Base-by-base conservation (phyloP, 2,797 vertebrate species). In the Enteromius treurensis region DNA sequence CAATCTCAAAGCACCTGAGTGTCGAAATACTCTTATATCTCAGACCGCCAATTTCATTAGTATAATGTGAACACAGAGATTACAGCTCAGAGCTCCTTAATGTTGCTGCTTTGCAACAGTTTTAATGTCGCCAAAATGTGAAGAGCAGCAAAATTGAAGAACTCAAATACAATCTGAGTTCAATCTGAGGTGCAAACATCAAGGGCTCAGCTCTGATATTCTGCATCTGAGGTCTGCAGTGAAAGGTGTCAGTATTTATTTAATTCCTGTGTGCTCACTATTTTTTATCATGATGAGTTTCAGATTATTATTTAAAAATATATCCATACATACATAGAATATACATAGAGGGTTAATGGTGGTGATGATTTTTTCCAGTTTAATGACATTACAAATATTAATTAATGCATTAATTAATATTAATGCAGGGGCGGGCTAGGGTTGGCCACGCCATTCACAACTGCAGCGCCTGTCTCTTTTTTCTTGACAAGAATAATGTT, bases 221-320 rank as follows among this genome's bases (percentile, higher is more conserved):
- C 51, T 73, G 67, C 21, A 88, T 89, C 23, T 90, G 89, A 87
- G 89, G 89, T 89, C 87, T 83, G 23, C 4, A 11, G 23, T 60
- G 11, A 26, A 26, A 60, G n/a, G 4, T 1, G 4, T 11, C 58
- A 26, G 23, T 60, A 26, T 14, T 60, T 23, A 14, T 5, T 4
- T 2, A 13, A 60, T 60, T 60, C 1, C n/a, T 13, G 4, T 60
- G 10, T 60, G 10, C 55, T 58, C 55, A 37, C 5, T 37, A 5
- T 5, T 37, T 60, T 60, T 60, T 2, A 53, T 53, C 51, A 53
- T 19, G 51, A 53, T 53, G 15, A 6, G 47, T 17, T 49, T 49
- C 47, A 49, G 4, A 49, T 49, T 49, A 49, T 49, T 51, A 51
- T 51, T 49, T 14, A 4, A 15, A 47, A 47, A 47, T 45, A 47